Evolutionary conservation across 1,140 invertebrate genomes (phyloP).

Genomic region (Meloidogyne hapla): DNA sequence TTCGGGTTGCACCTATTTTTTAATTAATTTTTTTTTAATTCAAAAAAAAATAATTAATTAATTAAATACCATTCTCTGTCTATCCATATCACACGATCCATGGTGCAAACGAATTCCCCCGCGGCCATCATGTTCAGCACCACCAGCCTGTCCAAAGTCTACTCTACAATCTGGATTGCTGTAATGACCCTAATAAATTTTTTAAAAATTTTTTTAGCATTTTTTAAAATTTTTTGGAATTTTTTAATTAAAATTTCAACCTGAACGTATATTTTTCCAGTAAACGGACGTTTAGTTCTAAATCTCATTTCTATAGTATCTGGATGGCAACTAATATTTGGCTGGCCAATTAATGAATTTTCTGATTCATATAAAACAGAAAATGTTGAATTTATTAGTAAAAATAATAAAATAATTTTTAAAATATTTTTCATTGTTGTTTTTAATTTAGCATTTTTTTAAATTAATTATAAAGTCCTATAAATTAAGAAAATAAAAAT

Average conservation of each 20-base stretch:
- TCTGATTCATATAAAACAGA: conserved; percentile 40
- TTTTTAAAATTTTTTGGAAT: conserved; percentile 7
- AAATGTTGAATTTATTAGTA: background rate
- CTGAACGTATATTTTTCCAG: conserved; percentile 38
- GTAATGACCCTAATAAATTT: conserved; percentile 50
- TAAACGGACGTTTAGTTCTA: conserved; percentile 55
- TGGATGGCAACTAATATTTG: conserved; percentile 59
- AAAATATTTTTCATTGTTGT: background rate
- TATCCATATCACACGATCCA: conserved; percentile 62
- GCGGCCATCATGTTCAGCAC: conserved; percentile 40
- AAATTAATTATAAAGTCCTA: background rate
- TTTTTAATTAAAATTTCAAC: background rate
- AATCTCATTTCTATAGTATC: conserved; percentile 64
- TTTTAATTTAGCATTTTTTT: background rate
- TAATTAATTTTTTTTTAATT: conserved; percentile 6
- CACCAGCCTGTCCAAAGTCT: conserved; percentile 50
- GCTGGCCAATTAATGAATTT: conserved; percentile 53
- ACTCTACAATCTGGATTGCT: conserved; percentile 61
- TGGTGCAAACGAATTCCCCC: conserved; percentile 60
- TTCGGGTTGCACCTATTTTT: conserved; percentile 34
- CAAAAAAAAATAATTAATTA: background rate
- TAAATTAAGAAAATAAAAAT: background rate
- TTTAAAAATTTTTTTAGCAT: too few relatives aligned
- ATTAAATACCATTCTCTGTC: conserved; percentile 45
- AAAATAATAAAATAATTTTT: background rate